Evolutionary conservation across 2,888 invertebrate species (phyloP), one percentile per base, ranked within the genome.

Genomic region (Steinernema hermaphroditum): DNA sequence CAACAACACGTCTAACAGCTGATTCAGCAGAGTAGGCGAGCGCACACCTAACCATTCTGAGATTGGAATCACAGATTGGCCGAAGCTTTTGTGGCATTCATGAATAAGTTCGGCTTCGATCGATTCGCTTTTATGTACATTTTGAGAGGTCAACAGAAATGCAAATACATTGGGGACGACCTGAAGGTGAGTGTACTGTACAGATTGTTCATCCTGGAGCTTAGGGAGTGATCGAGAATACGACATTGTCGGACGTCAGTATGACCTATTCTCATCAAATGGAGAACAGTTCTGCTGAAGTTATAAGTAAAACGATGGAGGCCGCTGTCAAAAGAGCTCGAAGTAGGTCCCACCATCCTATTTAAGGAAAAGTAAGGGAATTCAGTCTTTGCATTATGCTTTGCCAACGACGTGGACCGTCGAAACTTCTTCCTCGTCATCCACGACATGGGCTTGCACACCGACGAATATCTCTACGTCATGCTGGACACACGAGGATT

Each of bases 91-190:
- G 22, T 32, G 1, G 37, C 29, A 16, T 49, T 79, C 0, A 29
- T 81, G 9, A 70, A 72, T n/a, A 49, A 73, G 68, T 79, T 74
- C 27, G 70, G 74, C 9, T 81, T 77, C 77, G 57, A 69, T 8
- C 74, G 78, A 32, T 81, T 78, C 54, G 80, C 76, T 0, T 78
- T 77, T 54, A 72, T 81, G n/a, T 81, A 78, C 27, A 68, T 34
- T 12, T 37, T 41, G 12, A 50, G 24, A 1, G 68, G 19, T 12
- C 27, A 37, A 0, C 68, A 68, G 14, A 54, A 72, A 29, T 34
- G 72, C 54, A 54, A 24, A 54, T 54, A 27, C 16, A 9, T 54
- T 27, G 4, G 54, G 27, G 54, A 54, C 27, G 54, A 54, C 16
- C 27, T 54, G 27, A 54, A 54, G 9, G 54, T 54, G 16, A 24